These are phyloP conservation scores for Epizoanthus fatuus DNA, from an alignment of 92 coral and sea anemone genomes.

Conservation along the genomic window DNA sequence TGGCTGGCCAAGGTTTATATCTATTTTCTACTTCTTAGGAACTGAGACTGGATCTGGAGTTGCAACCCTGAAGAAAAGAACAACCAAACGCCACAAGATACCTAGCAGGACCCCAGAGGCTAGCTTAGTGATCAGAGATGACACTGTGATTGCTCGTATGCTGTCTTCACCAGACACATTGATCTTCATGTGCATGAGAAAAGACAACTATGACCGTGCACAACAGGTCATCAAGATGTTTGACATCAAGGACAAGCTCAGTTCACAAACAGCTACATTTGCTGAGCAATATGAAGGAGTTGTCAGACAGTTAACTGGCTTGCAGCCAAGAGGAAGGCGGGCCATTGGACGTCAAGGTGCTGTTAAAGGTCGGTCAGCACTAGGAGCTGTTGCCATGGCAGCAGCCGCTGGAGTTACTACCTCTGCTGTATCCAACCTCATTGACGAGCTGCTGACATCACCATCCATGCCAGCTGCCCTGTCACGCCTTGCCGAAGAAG, in stretches of 20 bases:
- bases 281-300: constrained; percentile 90
- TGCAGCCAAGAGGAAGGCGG: constrained; percentile 78
- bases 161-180: constrained; percentile 95
- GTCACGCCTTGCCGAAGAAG: constrained; percentile 65
- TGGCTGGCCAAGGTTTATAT: not conserved
- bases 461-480: constrained; percentile 67
- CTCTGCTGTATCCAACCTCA: constrained; percentile 69
- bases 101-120: constrained; percentile 58
- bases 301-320: constrained; percentile 76
- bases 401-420: constrained; percentile 96
- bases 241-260: constrained; percentile 76
- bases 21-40: constrained; percentile 38
- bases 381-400: constrained; percentile 99
- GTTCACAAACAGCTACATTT: constrained; percentile 90
- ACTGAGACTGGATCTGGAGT: constrained; percentile 63
- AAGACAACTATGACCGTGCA: constrained; percentile 93
- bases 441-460: constrained; percentile 86
- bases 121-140: constrained; percentile 71
- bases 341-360: constrained; percentile 49
- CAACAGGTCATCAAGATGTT: constrained; percentile 97
- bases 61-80: constrained; percentile 45
- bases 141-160: constrained; percentile 92
- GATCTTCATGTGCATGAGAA: constrained; percentile 98
- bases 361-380: constrained; percentile 63
- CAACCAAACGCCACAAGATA: constrained; percentile 32